phyloP scores from a whole-genome alignment of 2,113 vertebrate genomes.

The Labeo catla region DNA sequence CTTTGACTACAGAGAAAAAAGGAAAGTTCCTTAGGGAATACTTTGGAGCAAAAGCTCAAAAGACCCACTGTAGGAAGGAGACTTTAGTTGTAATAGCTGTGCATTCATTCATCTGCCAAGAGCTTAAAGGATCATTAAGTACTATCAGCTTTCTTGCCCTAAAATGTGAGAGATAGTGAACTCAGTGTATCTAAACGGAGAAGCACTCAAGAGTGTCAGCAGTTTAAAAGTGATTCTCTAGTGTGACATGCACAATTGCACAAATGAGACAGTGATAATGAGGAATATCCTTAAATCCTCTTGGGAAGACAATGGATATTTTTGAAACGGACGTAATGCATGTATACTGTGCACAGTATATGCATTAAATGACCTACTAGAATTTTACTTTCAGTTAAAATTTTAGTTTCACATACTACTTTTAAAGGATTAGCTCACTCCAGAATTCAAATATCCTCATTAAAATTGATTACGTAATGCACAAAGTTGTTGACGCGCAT shows the following conservation, averaged over 20 bases:
- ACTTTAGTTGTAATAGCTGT: constrained; percentile 10
- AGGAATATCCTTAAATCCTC: not conserved
- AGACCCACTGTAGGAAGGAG: constrained; percentile 3
- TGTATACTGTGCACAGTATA: not conserved
- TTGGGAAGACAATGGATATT: not conserved
- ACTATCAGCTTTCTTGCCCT: constrained; percentile 5
- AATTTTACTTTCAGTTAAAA: not conserved
- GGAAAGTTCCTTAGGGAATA: constrained; percentile 22
- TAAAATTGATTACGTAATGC: no score
- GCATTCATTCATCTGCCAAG: constrained; percentile 11
- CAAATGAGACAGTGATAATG: not conserved
- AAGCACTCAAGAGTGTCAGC: not conserved
- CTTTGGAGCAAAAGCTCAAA: constrained; percentile 23
- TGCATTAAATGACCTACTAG: not conserved
- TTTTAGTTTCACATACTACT: not conserved
- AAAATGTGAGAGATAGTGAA: constrained; percentile 20
- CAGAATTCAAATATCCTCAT: no score
- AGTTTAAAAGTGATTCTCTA: not conserved
- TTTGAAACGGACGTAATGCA: not conserved
- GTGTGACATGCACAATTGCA: not conserved
- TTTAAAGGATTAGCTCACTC: no score
- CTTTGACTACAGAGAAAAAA: constrained; percentile 14
- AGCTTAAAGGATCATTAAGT: constrained; percentile 17
- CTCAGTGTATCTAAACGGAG: not conserved
- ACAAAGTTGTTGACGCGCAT: no score